Evolutionary conservation across 1,140 invertebrate species (phyloP).

Genomic region (Lepidurus packardi): DNA sequence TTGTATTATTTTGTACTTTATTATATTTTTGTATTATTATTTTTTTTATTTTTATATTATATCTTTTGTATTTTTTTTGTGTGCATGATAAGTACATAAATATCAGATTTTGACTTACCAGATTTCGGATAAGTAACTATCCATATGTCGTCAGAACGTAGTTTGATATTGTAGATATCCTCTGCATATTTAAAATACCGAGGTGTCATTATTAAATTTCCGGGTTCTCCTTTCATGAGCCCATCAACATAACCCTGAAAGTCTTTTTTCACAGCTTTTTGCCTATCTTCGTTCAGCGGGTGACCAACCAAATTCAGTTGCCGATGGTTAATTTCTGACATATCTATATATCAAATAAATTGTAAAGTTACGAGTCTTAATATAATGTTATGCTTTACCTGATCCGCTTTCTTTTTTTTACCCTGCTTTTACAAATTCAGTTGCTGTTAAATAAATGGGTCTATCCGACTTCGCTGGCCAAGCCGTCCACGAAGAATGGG

Average conservation of each 20-base stretch:
- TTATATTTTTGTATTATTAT: no score
- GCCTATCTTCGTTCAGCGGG: not conserved
- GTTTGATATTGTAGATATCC: slow-evolving; percentile 31
- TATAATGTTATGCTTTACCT: no score
- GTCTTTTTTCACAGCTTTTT: slow-evolving; percentile 12
- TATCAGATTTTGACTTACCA: not conserved
- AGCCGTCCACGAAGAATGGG: no score
- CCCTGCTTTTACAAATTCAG: no score
- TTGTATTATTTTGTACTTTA: not conserved
- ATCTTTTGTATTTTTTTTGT: no score
- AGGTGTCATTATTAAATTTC: slow-evolving; percentile 31
- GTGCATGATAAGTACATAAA: not conserved
- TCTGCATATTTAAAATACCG: slow-evolving; percentile 25
- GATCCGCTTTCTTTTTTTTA: no score
- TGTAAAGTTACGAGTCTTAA: no score
- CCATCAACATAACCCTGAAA: slow-evolving; percentile 23
- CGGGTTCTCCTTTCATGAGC: slow-evolving; percentile 25
- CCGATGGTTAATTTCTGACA: no score
- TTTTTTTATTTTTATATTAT: no score
- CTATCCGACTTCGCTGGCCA: no score
- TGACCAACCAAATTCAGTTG: not conserved
- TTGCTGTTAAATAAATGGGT: no score
- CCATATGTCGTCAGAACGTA: slow-evolving; percentile 31
- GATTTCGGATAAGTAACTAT: slow-evolving; percentile 33
- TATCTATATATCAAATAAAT: no score